Evolutionary conservation across 2,113 vertebrate species (phyloP), one percentile per base, ranked within the genome.

Genomic region (Mionectes macconnelli): DNA sequence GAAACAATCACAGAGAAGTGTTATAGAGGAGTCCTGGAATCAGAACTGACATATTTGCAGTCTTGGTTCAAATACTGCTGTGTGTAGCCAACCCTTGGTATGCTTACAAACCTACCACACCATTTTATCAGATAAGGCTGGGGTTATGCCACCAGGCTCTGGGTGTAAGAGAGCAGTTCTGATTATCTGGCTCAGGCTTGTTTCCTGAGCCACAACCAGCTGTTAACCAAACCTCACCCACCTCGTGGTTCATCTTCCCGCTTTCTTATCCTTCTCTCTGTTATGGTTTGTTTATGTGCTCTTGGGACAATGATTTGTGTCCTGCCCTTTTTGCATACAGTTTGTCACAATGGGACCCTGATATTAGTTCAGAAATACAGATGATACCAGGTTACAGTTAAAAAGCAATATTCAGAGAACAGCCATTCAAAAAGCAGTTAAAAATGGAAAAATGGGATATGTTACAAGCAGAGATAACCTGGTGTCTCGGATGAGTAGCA

Each of bases 1-100:
- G 88, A 93, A 96, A 97, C 73, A 91, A 45, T 93, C 66, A 73
- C 52, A 94, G 72, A 74, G 50, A 28, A 91, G 64, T 70, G 70
- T 59, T 80, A 52, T 33, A 87, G 75, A 86, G 19, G 49, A 89
- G 67, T 22, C 45, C 69, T 93, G 80, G 69, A 92, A 64, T 72
- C 68, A 60, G 28, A 53, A 40, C n/a, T 78, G 73, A 66, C 49
- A 50, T 44, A 53, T 87, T 75, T 3, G 1, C 19, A 63, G 33
- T 45, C 50, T 76, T 92, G 50, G 72, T 95, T 93, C 76, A 92
- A 93, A 60, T 37, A 81, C 59, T 6, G 25, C 40, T 84, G 40
- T 33, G 4, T 24, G 44, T 40, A 80, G 88, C 86, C 89, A 94
- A 0, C 56, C 40, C 60, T 67, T 39, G 55, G 35, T 60, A 50